A percentile compares a stretch with the other conserved stretches of the same genome.
phyloP scores from a whole-genome alignment of 2,113 vertebrate species.

The Channa argus region DNA sequence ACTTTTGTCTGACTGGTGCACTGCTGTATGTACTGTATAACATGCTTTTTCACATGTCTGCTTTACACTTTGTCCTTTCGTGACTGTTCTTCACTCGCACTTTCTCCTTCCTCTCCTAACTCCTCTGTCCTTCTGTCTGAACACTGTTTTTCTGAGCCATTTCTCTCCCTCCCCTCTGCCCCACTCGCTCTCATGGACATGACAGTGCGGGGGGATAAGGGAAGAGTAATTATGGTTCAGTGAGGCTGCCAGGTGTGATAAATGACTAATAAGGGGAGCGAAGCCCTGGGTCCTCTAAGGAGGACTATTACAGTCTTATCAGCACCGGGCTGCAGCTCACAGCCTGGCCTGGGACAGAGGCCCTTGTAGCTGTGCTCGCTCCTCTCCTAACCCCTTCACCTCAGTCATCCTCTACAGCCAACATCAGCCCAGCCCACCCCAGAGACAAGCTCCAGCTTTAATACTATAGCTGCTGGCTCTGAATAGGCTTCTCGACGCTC shows the following conservation, averaged over 20 bases:
- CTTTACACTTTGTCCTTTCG: slow-evolving; percentile 60
- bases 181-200: slow-evolving; percentile 87
- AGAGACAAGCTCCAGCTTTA: slow-evolving; percentile 67
- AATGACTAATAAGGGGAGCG: slow-evolving; percentile 99
- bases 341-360: slow-evolving; percentile 86
- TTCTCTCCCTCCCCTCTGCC: slow-evolving; percentile 61
- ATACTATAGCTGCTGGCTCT: slow-evolving; percentile 61
- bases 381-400: slow-evolving; percentile 78
- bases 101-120: slow-evolving; percentile 78
- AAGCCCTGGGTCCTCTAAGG: slow-evolving; percentile 96
- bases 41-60: slow-evolving; percentile 12
- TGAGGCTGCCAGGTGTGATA: slow-evolving; percentile 99
- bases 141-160: slow-evolving; percentile 72
- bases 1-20: slow-evolving; percentile 81
- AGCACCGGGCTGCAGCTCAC: slow-evolving; percentile 89
- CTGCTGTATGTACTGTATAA: slow-evolving; percentile 70
- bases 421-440: slow-evolving; percentile 75
- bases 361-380: slow-evolving; percentile 83
- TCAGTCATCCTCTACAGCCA: slow-evolving; percentile 72
- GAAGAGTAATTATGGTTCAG: slow-evolving; percentile 99
- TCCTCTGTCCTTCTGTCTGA: slow-evolving; percentile 56
- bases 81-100: slow-evolving; percentile 77
- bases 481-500: slow-evolving; percentile 15
- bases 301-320: slow-evolving; percentile 99
- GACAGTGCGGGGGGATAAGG: slow-evolving; percentile 97